Evolutionary conservation across 1,140 invertebrate species (phyloP), one percentile per base, ranked within the genome.

Genomic region (Cataglyphis hispanica): DNA sequence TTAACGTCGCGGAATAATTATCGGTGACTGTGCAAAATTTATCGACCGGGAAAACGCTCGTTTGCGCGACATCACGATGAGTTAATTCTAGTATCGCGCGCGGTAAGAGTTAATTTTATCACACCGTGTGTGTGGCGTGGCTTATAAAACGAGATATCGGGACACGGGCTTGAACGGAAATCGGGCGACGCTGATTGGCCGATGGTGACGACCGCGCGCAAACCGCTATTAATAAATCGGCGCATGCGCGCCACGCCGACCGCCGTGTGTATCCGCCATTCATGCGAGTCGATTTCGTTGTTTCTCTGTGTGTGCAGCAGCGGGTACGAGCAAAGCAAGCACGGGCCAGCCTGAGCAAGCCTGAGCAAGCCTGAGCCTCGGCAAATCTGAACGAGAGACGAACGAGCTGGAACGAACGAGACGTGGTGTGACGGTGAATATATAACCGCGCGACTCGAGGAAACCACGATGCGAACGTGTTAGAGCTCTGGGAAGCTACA

Each of bases 201-300:
- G 13, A 4, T 61, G 50, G 37, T 94, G 94, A 93, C 94, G 94
- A 83, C 89, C 90, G 92, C 58, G 61, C 66, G 27, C 31, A 25
- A 25, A 40, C 46, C 69, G 90, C 93, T 94, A 94, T 94, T 93
- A 93, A 93, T 94, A 94, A 83, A 91, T 85, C 66, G n/a, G 77
- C 93, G 92, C 94, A 94, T 85, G 91, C 93, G 92, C 91, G 74
- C 7, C 60, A 0, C 19, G 10, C 13, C 53, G 78, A 31, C 66
- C 81, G 67, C 86, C 76, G 90, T 93, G 91, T 89, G 91, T 91
- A 93, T 93, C 93, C 93, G 93, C 93, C 94, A 94, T 94, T 94
- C 93, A 94, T 94, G 90, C 91, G 90, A 93, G 93, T 94, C 93
- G 93, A 94, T 94, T 94, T 93, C 90, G 90, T 93, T 92, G 90